A percentile compares a stretch with the other conserved stretches of the same genome.
These are phyloP conservation scores for Dicycla oo DNA, from an alignment of 2,888 invertebrate species.

Conservation along the genomic window DNA sequence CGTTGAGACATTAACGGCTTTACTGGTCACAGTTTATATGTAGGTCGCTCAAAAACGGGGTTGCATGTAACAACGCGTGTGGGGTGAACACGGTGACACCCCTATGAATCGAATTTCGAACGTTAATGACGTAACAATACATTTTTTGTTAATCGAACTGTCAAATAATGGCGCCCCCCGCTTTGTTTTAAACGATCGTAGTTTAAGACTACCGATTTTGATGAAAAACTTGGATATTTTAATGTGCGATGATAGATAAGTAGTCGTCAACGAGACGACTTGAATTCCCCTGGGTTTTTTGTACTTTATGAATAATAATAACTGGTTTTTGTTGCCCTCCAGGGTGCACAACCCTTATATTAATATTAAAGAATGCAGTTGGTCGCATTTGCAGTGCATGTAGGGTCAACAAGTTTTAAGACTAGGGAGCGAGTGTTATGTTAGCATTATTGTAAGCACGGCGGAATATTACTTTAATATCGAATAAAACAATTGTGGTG, in stretches of 20 bases:
- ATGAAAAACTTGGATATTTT: constrained; percentile 73
- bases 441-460: constrained; percentile 29
- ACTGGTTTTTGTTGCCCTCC: constrained; percentile 84
- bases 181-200: constrained; percentile 81
- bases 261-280: constrained; percentile 78
- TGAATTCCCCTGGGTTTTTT: constrained; percentile 76
- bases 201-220: constrained; percentile 76
- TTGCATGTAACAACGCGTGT: constrained; percentile 77
- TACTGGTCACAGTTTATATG: constrained; percentile 84
- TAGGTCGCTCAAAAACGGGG: constrained; percentile 88
- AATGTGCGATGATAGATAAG: constrained; percentile 81
- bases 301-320: constrained; percentile 84
- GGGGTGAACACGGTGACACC: constrained; percentile 84
- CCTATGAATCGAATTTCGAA: constrained; percentile 84
- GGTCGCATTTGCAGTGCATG: constrained; percentile 79
- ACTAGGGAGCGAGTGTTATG: constrained; percentile 59
- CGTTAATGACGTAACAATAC: constrained; percentile 68
- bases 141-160: constrained; percentile 75
- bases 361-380: constrained; percentile 87
- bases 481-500: not conserved
- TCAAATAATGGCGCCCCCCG: constrained; percentile 79
- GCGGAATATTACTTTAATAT: constrained; percentile 30
- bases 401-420: constrained; percentile 84
- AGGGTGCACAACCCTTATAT: constrained; percentile 86
- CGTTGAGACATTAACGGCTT: constrained; percentile 87